phyloP scores from a whole-genome alignment of 2,113 vertebrate species.

The Gambusia affinis region DNA sequence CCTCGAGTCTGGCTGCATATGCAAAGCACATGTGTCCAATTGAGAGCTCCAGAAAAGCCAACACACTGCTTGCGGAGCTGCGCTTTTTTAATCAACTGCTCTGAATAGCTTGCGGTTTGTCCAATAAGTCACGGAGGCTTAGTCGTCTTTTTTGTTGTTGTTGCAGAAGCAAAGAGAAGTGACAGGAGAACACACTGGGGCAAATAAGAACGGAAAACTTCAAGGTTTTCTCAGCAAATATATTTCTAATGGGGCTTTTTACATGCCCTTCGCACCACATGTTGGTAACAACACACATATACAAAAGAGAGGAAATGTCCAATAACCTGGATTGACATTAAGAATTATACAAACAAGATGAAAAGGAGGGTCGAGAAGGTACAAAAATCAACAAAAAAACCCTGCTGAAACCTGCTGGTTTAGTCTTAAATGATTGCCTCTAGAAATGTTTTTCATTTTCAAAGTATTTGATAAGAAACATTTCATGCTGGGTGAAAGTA shows the following conservation, averaged over 20 bases:
- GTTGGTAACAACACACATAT: neutral
- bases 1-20: slow-evolving; percentile 15
- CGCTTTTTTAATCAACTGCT: slow-evolving; percentile 22
- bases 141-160: neutral
- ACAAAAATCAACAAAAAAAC: neutral
- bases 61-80: neutral
- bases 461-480: neutral
- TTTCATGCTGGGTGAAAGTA: neutral
- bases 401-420: too few species aligned
- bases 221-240: neutral
- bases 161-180: slow-evolving; percentile 3
- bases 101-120: neutral
- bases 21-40: slow-evolving; percentile 42
- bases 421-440: neutral
- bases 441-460: neutral
- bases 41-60: slow-evolving; percentile 7
- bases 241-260: neutral
- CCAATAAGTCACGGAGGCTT: neutral
- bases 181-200: neutral
- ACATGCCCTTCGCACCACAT: neutral
- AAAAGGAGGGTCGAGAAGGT: neutral
- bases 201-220: neutral
- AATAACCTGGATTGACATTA: neutral
- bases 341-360: neutral
- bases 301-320: neutral